phyloP scores from a whole-genome alignment of 2,888 invertebrate genomes.

The Drosophila pseudotakahashii region DNA sequence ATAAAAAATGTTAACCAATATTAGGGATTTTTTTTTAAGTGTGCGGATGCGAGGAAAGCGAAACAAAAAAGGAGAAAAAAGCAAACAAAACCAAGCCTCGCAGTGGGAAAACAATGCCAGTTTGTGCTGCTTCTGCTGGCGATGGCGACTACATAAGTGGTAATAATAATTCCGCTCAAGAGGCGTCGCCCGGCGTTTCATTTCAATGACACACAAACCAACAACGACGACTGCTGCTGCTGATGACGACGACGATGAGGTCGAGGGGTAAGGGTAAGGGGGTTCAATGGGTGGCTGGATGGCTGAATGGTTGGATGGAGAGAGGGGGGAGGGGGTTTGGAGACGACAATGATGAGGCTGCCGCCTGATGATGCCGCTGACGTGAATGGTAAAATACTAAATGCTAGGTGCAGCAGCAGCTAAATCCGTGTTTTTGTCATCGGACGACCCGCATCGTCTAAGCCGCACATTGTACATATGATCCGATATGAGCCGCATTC shows the following conservation, averaged over 20 bases:
- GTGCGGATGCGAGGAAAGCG: slow-evolving; percentile 40
- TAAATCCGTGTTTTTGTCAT: slow-evolving; percentile 59
- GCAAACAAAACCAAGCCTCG: slow-evolving; percentile 56
- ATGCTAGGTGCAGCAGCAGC: slow-evolving; percentile 60
- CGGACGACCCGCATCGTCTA: slow-evolving; percentile 66
- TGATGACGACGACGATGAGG: slow-evolving; percentile 32
- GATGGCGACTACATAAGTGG: slow-evolving; percentile 73
- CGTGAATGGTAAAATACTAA: slow-evolving; percentile 53
- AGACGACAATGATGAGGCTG: slow-evolving; percentile 36
- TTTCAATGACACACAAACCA: slow-evolving; percentile 81
- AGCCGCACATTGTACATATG: slow-evolving; percentile 46
- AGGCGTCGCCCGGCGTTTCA: slow-evolving; percentile 82
- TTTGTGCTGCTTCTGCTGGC: slow-evolving; percentile 28
- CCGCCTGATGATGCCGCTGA: slow-evolving; percentile 49
- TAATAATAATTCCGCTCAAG: slow-evolving; percentile 82
- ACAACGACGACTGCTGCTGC: slow-evolving; percentile 56
- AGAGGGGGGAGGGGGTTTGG: background rate
- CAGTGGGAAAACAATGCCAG: slow-evolving; percentile 71
- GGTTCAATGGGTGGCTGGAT: slow-evolving; percentile 4
- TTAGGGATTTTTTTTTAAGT: slow-evolving; percentile 2
- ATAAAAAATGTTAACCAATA: background rate
- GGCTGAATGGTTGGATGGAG: background rate
- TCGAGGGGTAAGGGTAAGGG: slow-evolving; percentile 5
- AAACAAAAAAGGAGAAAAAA: slow-evolving; percentile 18
- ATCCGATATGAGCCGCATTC: slow-evolving; percentile 35